Evolutionary conservation across 1,140 invertebrate species (phyloP).

Genomic region (Mercenaria mercenaria): DNA sequence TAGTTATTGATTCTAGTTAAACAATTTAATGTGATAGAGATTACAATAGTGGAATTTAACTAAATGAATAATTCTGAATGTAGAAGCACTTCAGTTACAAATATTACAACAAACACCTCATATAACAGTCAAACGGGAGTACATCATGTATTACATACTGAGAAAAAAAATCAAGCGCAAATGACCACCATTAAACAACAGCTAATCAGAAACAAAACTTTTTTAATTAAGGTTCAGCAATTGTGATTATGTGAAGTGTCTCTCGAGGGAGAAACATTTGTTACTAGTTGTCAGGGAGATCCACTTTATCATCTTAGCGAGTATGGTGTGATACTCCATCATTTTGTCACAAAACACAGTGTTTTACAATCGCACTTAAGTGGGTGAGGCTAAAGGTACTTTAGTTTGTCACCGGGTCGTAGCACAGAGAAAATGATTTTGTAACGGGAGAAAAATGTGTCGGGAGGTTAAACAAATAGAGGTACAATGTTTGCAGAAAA

Average conservation of each 20-base stretch:
- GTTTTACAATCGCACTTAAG: slow-evolving; percentile 32
- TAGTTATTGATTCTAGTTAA: too few relatives aligned
- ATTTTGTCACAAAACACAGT: slow-evolving; percentile 36
- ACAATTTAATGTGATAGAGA: too few relatives aligned
- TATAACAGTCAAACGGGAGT: too few relatives aligned
- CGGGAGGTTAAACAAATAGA: too few relatives aligned
- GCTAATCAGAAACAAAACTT: slow-evolving; percentile 54
- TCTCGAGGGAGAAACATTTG: slow-evolving; percentile 41
- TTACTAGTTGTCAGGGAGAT: slow-evolving; percentile 6
- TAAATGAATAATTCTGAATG: too few relatives aligned
- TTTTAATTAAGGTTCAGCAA: slow-evolving; percentile 47
- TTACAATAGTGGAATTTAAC: too few relatives aligned
- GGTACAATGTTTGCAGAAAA: too few relatives aligned
- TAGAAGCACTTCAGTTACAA: too few relatives aligned
- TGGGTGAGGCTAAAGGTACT: slow-evolving; percentile 19
- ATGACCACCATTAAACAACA: slow-evolving; percentile 47
- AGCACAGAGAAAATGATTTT: not conserved
- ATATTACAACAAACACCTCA: too few relatives aligned
- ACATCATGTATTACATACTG: too few relatives aligned
- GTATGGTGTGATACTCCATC: slow-evolving; percentile 39
- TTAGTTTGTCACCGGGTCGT: slow-evolving; percentile 37
- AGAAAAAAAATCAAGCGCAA: not conserved
- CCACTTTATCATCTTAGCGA: slow-evolving; percentile 46
- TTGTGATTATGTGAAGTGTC: slow-evolving; percentile 44
- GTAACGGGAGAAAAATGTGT: not conserved